phyloP scores from a whole-genome alignment of 2,113 vertebrate species.

The Chlamydotis undulata region DNA sequence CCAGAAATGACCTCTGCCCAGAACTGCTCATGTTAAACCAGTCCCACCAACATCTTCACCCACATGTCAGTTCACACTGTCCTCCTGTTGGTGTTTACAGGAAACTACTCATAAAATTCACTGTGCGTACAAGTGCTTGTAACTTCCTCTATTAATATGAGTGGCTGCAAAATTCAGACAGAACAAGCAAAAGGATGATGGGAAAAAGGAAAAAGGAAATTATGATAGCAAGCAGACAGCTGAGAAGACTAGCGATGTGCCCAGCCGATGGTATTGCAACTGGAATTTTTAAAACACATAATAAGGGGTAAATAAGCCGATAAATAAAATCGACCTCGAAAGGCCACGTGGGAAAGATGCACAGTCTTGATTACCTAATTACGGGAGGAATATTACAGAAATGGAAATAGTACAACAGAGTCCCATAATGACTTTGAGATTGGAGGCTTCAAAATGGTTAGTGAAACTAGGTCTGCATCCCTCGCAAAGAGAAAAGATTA shows the following conservation, averaged over 20 bases:
- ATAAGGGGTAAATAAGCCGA: constrained; percentile 38
- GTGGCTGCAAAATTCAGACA: constrained; percentile 23
- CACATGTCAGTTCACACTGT: not conserved
- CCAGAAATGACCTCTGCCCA: not conserved
- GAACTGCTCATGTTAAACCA: not conserved
- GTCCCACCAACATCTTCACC: not conserved
- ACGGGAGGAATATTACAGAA: constrained; percentile 23
- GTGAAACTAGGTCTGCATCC: constrained; percentile 44
- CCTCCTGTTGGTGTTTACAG: accelerated
- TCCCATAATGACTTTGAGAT: constrained; percentile 22
- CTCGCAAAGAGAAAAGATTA: constrained; percentile 46
- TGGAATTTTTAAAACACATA: not conserved
- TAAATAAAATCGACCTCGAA: constrained; percentile 36
- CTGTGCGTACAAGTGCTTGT: not conserved
- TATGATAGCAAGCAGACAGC: not conserved
- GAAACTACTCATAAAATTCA: not conserved
- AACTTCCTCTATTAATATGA: not conserved
- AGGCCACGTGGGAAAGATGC: constrained; percentile 18
- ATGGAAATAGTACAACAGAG: constrained; percentile 36
- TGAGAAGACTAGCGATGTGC: not conserved
- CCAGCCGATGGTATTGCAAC: not conserved
- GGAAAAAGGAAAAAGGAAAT: constrained; percentile 44
- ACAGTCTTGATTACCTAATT: constrained; percentile 56
- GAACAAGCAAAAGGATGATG: not conserved
- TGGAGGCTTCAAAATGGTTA: constrained; percentile 10